Evolutionary conservation across 2,113 vertebrate species (phyloP), one percentile per base, ranked within the genome.

Genomic region (Rutilus rutilus): DNA sequence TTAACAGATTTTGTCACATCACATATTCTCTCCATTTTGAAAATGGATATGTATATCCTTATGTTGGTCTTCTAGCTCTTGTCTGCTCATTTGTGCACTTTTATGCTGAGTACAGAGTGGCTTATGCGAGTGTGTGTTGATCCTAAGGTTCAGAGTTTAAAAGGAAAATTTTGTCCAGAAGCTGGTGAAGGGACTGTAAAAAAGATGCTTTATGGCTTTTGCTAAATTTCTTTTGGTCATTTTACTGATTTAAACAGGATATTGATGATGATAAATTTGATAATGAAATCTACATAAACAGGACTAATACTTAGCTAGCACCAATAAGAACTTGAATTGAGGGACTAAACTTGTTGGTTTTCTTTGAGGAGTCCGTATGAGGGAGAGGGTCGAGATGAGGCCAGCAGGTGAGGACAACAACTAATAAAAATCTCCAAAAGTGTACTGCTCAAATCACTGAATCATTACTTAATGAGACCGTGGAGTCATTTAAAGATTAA

Each of bases 291-390:
- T 64, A 82, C 15, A 11, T 65, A 25, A 57, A 42, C 52, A 62
- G 52, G 57, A 79, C 54, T 59, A 59, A 39, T 82, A 75, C 67
- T 60, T 69, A 21, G 78, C 33, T 71, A 86, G 21, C 69, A 30
- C 25, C 1, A 84, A 33, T 76, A 88, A 36, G 15, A 30, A 76
- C 36, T 30, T 36, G 75, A 69, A 85, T 67, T 60, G 80, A 85
- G 69, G 78, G 60, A 87, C 90, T 92, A 90, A 92, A 91, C 90
- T 90, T 92, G 84, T 90, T 89, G 87, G 85, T 95, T 93, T 95
- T 93, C 95, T 95, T 96, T 94, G 95, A 96, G 95, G 95, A 96
- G 94, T 92, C 94, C 93, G 89, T 93, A 95, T 94, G 95, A 96
- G 93, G 94, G 95, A 88, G 95, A 96, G 92, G 93, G 94, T 88